Conservation (phyloP, 2,113 vertebrate genomes). For the Bufo bufo region DNA sequence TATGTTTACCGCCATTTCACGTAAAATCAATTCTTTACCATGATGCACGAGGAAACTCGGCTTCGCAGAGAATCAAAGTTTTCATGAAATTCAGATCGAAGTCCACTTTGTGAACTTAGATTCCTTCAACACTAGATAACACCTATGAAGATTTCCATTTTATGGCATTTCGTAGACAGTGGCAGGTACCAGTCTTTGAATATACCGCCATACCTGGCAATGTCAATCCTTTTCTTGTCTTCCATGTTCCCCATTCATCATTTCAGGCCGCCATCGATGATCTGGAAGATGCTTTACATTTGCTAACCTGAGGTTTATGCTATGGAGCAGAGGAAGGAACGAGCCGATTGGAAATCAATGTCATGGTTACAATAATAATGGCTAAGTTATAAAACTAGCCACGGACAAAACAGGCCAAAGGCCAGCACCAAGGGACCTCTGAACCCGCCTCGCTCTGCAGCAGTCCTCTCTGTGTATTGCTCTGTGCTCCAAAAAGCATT, state of each 20-base stretch:
- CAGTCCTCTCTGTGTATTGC: background rate
- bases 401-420: constrained; percentile 34
- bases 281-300: background rate
- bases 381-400: constrained; percentile 49
- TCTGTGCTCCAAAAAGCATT: background rate
- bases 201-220: background rate
- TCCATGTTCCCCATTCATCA: background rate
- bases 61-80: too few relatives aligned
- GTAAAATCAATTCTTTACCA: too few relatives aligned
- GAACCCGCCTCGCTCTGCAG: background rate
- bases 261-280: background rate
- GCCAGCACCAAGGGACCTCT: background rate
- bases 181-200: too few relatives aligned
- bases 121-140: too few relatives aligned
- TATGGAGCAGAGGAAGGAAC: background rate
- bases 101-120: too few relatives aligned
- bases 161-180: too few relatives aligned
- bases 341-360: constrained; percentile 52
- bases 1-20: too few relatives aligned
- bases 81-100: too few relatives aligned
- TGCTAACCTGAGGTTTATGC: constrained; percentile 6
- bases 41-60: too few relatives aligned
- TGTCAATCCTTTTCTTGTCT: background rate
- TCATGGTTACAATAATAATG: constrained; percentile 52
- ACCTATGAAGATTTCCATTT: too few relatives aligned